Evolutionary conservation across 2,888 invertebrate species (phyloP).

Genomic region (Caenorhabditis parvicauda): DNA sequence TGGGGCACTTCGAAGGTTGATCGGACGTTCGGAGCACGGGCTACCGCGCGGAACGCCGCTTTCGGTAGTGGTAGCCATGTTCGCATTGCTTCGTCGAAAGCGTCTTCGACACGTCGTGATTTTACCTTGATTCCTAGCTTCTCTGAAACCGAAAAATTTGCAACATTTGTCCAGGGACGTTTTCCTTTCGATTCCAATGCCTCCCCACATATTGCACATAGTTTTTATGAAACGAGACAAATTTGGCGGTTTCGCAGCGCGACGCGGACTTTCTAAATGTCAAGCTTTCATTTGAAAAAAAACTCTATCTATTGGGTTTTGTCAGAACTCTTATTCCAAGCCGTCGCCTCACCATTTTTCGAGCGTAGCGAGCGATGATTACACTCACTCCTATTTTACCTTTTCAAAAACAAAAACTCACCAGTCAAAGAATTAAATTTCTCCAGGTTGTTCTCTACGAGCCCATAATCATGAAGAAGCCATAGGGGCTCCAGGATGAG

Average conservation of each 20-base stretch:
- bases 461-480: conserved; percentile 48
- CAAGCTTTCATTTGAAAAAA: too few species aligned
- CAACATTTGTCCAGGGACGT: neutral
- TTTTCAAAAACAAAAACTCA: conserved; percentile 13
- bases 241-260: too few species aligned
- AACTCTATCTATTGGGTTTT: too few species aligned
- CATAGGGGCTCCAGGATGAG: conserved; percentile 57
- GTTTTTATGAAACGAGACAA: too few species aligned
- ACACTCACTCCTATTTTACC: too few species aligned
- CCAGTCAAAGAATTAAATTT: conserved; percentile 38
- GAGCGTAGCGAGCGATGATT: too few species aligned
- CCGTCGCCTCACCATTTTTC: too few species aligned
- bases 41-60: conserved; percentile 48
- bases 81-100: conserved; percentile 57
- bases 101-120: conserved; percentile 47
- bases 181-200: neutral
- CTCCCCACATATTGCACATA: too few species aligned
- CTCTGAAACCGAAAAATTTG: conserved; percentile 11
- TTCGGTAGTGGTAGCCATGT: conserved; percentile 55
- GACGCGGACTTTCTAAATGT: too few species aligned
- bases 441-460: conserved; percentile 41
- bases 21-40: conserved; percentile 35
- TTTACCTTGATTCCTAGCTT: conserved; percentile 31
- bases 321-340: too few species aligned
- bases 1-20: conserved; percentile 24